Conservation (phyloP, 2,113 vertebrate genomes). For the Anguilla rostrata region DNA sequence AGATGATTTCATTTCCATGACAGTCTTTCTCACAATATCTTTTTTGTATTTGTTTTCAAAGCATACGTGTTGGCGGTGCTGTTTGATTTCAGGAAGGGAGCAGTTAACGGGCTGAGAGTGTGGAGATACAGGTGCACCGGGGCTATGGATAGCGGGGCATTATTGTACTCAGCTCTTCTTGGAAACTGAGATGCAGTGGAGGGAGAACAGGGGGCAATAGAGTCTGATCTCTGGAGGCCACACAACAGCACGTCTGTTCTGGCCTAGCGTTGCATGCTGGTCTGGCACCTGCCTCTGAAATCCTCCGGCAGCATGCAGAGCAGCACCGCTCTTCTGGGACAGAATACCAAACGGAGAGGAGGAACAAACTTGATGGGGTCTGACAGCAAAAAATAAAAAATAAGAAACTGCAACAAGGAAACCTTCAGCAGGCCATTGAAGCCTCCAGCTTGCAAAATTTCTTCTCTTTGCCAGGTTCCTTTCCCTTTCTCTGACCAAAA, state of each 20-base stretch:
- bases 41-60: neutral
- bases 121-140: constrained; percentile 4
- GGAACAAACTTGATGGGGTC: neutral
- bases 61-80: neutral
- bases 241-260: neutral
- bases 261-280: neutral
- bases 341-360: neutral
- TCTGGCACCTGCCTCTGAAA: constrained; percentile 2
- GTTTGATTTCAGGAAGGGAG: neutral
- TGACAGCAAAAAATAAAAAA: too few species aligned
- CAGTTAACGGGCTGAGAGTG: neutral
- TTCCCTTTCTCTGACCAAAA: neutral
- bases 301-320: constrained; percentile 1
- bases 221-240: constrained; percentile 3
- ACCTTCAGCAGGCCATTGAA: neutral
- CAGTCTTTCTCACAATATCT: too few species aligned
- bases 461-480: neutral
- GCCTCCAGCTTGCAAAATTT: neutral
- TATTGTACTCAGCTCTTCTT: neutral
- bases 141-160: neutral
- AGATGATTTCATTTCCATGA: too few species aligned
- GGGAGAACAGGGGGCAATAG: neutral
- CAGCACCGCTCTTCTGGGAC: neutral
- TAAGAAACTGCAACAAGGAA: neutral
- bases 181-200: neutral